Evolutionary conservation across 37 sponge, comb jelly and placozoan species (phyloP).

Genomic region (Amphimedon queenslandica): DNA sequence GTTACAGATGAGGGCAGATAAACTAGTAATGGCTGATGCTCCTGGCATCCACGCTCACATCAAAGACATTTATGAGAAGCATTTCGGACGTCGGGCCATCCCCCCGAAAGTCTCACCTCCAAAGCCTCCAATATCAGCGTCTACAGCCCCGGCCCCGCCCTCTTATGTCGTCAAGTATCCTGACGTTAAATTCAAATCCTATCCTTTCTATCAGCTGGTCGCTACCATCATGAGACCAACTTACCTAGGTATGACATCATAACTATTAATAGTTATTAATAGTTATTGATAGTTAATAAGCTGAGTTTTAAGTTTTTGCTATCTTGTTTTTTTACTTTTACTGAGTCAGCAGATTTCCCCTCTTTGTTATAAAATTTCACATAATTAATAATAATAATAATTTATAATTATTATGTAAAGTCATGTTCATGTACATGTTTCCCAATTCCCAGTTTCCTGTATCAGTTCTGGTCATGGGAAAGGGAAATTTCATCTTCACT

Average conservation of each 20-base stretch:
- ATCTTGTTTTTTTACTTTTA: no score
- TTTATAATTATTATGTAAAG: no score
- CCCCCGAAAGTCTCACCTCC: neutral
- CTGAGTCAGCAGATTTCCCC: no score
- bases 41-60: conserved; percentile 17
- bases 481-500: no score
- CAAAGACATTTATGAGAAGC: conserved; percentile 21
- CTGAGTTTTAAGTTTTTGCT: no score
- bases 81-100: neutral
- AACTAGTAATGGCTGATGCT: conserved; percentile 21
- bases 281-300: no score
- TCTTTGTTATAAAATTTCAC: no score
- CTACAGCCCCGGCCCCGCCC: neutral
- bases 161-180: conserved; percentile 25
- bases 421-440: no score
- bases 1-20: conserved; percentile 38
- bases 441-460: no score
- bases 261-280: no score
- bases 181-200: conserved; percentile 49
- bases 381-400: no score
- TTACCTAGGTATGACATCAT: conserved; percentile 34
- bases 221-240: conserved; percentile 54
- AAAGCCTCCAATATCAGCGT: neutral
- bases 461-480: no score
- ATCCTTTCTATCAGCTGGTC: conserved; percentile 30